These are phyloP conservation scores for Argyrosomus japonicus DNA, from an alignment of 2,113 vertebrate species.

Conservation along the genomic window DNA sequence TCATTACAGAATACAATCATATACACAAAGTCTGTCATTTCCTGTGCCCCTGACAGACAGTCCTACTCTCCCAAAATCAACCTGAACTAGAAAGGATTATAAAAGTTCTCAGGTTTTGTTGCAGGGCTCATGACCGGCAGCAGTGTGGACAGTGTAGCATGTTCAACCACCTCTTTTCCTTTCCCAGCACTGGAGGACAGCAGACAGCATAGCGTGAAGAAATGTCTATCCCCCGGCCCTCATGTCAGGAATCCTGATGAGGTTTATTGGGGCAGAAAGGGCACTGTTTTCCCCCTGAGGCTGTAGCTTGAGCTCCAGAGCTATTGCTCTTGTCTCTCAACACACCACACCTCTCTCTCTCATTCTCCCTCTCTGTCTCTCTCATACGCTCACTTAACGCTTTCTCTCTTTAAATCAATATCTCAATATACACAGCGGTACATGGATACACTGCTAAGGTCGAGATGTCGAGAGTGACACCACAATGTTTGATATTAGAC, in stretches of 20 bases:
- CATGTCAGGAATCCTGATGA: conserved; percentile 81
- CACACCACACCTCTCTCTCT: conserved; percentile 29
- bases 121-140: conserved; percentile 24
- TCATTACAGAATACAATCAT: background rate
- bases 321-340: conserved; percentile 71
- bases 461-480: conserved; percentile 27
- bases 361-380: conserved; percentile 13
- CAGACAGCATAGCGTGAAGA: conserved; percentile 81
- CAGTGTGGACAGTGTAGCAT: conserved; percentile 30
- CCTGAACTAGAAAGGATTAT: conserved; percentile 14
- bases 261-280: conserved; percentile 87
- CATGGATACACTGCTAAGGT: conserved; percentile 8
- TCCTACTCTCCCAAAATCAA: background rate
- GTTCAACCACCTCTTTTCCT: conserved; percentile 52
- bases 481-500: conserved; percentile 34
- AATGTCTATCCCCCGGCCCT: conserved; percentile 78
- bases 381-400: conserved; percentile 28
- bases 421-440: background rate
- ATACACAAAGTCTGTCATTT: background rate
- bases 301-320: conserved; percentile 72
- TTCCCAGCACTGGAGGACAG: conserved; percentile 64
- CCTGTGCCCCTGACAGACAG: background rate
- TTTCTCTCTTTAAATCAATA: conserved; percentile 33
- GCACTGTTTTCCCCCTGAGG: conserved; percentile 79
- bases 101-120: conserved; percentile 6